Evolutionary conservation across 2,888 invertebrate genomes (phyloP).

Genomic region (Andricus curvator): DNA sequence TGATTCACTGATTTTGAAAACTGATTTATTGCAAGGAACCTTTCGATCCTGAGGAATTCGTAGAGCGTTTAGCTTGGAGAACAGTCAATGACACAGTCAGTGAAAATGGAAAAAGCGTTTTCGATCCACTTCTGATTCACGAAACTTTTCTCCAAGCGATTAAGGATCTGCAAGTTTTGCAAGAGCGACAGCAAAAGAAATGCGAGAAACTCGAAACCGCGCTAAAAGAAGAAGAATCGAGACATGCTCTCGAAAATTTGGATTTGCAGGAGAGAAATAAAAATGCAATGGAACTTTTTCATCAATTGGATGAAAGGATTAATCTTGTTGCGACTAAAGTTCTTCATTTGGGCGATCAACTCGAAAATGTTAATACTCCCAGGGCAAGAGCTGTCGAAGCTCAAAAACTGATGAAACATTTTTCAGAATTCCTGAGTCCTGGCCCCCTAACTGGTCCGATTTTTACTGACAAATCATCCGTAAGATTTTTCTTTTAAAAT

Average conservation of each 20-base stretch:
- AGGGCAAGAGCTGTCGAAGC: constrained; percentile 97
- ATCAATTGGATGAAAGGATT: constrained; percentile 96
- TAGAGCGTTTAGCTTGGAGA: constrained; percentile 96
- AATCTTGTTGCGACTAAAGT: constrained; percentile 98
- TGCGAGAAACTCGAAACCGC: constrained; percentile 90
- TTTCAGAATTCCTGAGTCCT: constrained; percentile 93
- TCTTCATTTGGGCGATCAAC: constrained; percentile 98
- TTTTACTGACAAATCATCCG: constrained; percentile 91
- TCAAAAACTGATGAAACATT: constrained; percentile 93
- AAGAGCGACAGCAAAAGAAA: constrained; percentile 92
- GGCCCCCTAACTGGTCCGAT: constrained; percentile 91
- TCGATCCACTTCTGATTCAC: constrained; percentile 93
- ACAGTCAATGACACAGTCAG: constrained; percentile 87
- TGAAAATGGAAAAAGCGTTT: constrained; percentile 85
- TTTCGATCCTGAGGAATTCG: constrained; percentile 98
- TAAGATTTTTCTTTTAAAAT: constrained; percentile 70
- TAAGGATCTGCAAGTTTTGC: constrained; percentile 87
- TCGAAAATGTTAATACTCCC: constrained; percentile 97
- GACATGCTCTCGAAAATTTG: constrained; percentile 89
- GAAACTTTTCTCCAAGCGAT: constrained; percentile 96
- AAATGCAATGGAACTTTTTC: constrained; percentile 92
- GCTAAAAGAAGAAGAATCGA: constrained; percentile 91
- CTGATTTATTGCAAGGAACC: constrained; percentile 88
- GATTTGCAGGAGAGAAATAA: constrained; percentile 93
- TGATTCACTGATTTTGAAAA: background rate